Evolutionary conservation across 2,113 vertebrate genomes (phyloP), one percentile per base, ranked within the genome.

Genomic region (Acanthochromis polyacanthus): DNA sequence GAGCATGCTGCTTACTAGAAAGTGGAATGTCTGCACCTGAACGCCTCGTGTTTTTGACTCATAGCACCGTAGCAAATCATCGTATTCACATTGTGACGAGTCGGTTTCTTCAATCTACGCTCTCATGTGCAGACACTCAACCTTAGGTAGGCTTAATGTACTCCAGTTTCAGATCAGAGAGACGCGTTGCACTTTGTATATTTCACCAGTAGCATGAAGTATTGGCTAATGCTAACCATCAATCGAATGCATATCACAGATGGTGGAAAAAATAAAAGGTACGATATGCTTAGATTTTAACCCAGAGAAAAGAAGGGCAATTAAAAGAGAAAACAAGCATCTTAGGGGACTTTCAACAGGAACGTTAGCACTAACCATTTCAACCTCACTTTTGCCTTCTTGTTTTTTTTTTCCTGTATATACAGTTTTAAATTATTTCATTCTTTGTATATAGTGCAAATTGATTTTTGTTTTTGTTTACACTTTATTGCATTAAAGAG

Each of bases 391-490:
- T 70, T 88, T 89, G 90, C 90, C 91, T 90, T 92, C 20, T 86
- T 75, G 25, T 81, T 79, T 75, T 69, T 59, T 58, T 78, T 90
- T 88, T 71, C 81, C 75, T 93, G 87, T 94, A 93, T 81, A 93
- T 93, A 92, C 46, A 62, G 89, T 84, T 94, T 93, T 94, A 94
- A 95, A 91, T 94, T 94, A 94, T 94, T 62, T 89, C 30, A 63
- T 88, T 88, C 53, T 78, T 65, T 92, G 85, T 92, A 86, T 82
- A 90, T 93, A 81, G 76, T 19, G 53, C 89, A 86, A 79, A 43
- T 53, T 70, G 17, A 30, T 67, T 75, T 53, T 40, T 75, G 1
- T 78, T 82, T 90, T 89, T 87, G 81, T 87, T 89, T 80, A 79
- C 90, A 90, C 71, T 82, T 55, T 48, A 57, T 75, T 74, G 67